Evolutionary conservation across 2,797 vertebrate species (phyloP).

Genomic region (Poeciliopsis paucimaculata): DNA sequence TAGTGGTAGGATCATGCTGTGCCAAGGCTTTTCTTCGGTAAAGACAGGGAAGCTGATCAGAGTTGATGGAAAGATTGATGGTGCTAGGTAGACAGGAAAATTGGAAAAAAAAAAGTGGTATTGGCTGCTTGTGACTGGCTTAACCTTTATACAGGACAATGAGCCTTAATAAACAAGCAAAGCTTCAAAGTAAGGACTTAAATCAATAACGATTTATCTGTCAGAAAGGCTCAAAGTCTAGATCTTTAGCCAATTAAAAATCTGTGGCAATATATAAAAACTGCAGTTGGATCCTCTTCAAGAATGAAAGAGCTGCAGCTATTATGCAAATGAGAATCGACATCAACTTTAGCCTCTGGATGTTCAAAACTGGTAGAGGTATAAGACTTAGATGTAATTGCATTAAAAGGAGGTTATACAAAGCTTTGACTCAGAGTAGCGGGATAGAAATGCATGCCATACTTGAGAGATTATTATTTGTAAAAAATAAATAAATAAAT

Average conservation of each 20-base stretch:
- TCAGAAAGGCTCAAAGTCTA: not conserved
- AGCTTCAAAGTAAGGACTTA: not conserved
- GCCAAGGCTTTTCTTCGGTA: too few relatives aligned
- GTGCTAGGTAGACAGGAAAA: not conserved
- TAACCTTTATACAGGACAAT: not conserved
- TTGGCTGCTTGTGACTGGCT: not conserved
- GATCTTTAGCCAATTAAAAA: too few relatives aligned
- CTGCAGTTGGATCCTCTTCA: not conserved
- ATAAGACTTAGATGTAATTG: not conserved
- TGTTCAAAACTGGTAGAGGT: not conserved
- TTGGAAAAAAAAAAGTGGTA: not conserved
- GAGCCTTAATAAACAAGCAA: not conserved
- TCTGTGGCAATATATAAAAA: not conserved
- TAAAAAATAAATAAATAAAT: too few relatives aligned
- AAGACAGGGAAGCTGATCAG: too few relatives aligned
- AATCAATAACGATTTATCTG: not conserved
- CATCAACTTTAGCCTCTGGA: not conserved
- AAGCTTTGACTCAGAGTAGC: not conserved
- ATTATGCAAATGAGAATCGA: not conserved
- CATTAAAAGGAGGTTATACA: not conserved
- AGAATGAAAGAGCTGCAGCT: not conserved
- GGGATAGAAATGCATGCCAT: too few relatives aligned
- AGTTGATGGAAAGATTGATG: not conserved
- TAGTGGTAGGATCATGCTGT: too few relatives aligned
- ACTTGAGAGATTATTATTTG: too few relatives aligned